phyloP scores from a whole-genome alignment of 1,140 invertebrate species.

The Physella acuta region DNA sequence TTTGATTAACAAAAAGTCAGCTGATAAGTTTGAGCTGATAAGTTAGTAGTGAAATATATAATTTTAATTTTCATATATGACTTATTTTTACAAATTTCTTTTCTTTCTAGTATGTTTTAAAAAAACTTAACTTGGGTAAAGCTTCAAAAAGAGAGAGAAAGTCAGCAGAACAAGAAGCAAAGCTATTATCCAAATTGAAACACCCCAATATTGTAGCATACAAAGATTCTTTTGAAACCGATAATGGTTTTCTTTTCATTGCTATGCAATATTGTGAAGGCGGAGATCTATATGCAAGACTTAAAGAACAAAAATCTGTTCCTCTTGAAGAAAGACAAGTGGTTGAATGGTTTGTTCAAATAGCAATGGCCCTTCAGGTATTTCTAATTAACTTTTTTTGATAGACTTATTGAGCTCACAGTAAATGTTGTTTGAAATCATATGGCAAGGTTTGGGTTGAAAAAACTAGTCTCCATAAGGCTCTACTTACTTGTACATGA shows the following conservation, averaged over 20 bases:
- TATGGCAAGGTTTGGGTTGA: too few species aligned
- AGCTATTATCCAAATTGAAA: conserved; percentile 62
- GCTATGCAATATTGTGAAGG: conserved; percentile 66
- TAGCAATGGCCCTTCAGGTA: conserved; percentile 64
- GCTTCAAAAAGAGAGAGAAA: conserved; percentile 58
- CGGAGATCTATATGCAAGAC: conserved; percentile 62
- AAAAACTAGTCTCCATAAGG: too few species aligned
- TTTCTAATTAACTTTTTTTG: too few species aligned
- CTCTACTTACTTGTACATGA: too few species aligned
- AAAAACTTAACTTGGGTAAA: conserved; percentile 62
- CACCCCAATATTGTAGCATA: conserved; percentile 66
- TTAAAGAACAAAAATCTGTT: conserved; percentile 62
- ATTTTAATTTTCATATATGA: too few species aligned
- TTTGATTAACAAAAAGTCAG: too few species aligned
- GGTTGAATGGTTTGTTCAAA: conserved; percentile 66
- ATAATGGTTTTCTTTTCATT: conserved; percentile 61
- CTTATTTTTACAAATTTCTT: not conserved
- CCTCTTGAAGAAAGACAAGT: conserved; percentile 60
- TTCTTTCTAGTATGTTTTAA: conserved; percentile 62
- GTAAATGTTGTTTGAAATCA: too few species aligned
- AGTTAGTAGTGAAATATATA: too few species aligned
- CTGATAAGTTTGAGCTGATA: too few species aligned
- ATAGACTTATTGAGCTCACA: too few species aligned
- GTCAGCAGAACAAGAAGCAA: conserved; percentile 62
- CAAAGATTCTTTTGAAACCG: conserved; percentile 62